Evolutionary conservation across 2,797 vertebrate genomes (phyloP).

Genomic region (Siniperca obscura): DNA sequence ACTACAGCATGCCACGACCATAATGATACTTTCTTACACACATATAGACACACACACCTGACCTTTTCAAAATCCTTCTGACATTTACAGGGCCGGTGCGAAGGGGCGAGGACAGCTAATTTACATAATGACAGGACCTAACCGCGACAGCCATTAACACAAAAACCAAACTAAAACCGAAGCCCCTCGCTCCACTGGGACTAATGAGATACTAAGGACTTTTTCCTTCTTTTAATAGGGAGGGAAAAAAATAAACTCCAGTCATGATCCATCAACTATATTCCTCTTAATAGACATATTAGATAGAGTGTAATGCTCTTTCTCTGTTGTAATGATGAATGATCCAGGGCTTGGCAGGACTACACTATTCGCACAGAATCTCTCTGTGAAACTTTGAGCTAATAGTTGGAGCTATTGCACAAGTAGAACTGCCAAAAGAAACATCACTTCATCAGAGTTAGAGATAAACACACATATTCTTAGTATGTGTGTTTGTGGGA

Average conservation of each 20-base stretch:
- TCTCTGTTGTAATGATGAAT: conserved; percentile 70
- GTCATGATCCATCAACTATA: conserved; percentile 73
- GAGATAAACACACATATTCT: neutral
- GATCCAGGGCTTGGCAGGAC: conserved; percentile 55
- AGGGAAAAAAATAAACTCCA: conserved; percentile 39
- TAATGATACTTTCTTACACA: conserved; percentile 47
- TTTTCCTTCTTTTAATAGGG: conserved; percentile 63
- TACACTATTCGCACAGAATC: conserved; percentile 46
- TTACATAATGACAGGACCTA: conserved; percentile 77
- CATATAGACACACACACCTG: conserved; percentile 63
- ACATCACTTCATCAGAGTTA: conserved; percentile 45
- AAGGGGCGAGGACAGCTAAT: conserved; percentile 73
- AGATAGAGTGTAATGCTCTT: conserved; percentile 38
- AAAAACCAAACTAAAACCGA: conserved; percentile 63
- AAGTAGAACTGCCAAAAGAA: conserved; percentile 60
- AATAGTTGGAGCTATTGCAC: conserved; percentile 57
- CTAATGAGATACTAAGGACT: conserved; percentile 77
- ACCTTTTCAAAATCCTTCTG: conserved; percentile 82
- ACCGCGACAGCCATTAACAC: conserved; percentile 70
- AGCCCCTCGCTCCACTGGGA: conserved; percentile 44
- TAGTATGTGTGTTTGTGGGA: conserved; percentile 2
- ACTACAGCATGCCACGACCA: conserved; percentile 4
- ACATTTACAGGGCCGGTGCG: conserved; percentile 75
- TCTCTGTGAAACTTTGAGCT: conserved; percentile 28
- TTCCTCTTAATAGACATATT: conserved; percentile 58